phyloP scores from a whole-genome alignment of 2,888 invertebrate species.

The Apomyelois bistriatella region DNA sequence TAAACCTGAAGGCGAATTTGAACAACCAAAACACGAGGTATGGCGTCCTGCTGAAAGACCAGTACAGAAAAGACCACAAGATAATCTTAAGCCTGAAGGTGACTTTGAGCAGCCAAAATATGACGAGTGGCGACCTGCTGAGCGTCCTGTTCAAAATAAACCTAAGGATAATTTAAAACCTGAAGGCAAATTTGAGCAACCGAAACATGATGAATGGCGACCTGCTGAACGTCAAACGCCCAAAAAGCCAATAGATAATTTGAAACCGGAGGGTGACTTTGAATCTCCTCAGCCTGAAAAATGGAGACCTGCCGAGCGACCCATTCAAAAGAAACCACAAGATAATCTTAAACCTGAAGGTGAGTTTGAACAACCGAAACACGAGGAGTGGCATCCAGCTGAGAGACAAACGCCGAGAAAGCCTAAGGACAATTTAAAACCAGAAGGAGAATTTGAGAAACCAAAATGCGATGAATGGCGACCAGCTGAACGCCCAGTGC shows the following conservation, averaged over 20 bases:
- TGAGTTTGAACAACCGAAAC: constrained; percentile 61
- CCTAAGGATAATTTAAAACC: constrained; percentile 69
- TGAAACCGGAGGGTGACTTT: constrained; percentile 76
- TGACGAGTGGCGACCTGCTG: constrained; percentile 54
- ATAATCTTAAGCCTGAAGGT: constrained; percentile 78
- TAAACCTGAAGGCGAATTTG: constrained; percentile 57
- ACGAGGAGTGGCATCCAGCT: constrained; percentile 66
- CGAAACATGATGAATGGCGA: constrained; percentile 44
- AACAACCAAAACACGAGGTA: constrained; percentile 33
- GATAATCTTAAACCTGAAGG: constrained; percentile 74
- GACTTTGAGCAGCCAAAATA: constrained; percentile 63
- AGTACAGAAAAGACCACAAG: constrained; percentile 65
- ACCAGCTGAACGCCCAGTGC: constrained; percentile 55
- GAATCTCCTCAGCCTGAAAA: constrained; percentile 56
- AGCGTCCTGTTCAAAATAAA: constrained; percentile 34
- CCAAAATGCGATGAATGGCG: constrained; percentile 36
- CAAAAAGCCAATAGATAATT: neutral
- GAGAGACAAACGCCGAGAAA: constrained; percentile 59
- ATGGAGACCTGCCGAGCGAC: constrained; percentile 70
- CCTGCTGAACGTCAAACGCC: constrained; percentile 46
- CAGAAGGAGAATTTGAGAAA: constrained; percentile 61
- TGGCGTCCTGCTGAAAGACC: constrained; percentile 49
- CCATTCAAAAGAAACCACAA: constrained; percentile 51
- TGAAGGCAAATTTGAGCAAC: constrained; percentile 53
- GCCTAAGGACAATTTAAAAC: constrained; percentile 69